Base-by-base conservation (phyloP, 2,113 vertebrate genomes). In the Miniopterus natalensis region DNA sequence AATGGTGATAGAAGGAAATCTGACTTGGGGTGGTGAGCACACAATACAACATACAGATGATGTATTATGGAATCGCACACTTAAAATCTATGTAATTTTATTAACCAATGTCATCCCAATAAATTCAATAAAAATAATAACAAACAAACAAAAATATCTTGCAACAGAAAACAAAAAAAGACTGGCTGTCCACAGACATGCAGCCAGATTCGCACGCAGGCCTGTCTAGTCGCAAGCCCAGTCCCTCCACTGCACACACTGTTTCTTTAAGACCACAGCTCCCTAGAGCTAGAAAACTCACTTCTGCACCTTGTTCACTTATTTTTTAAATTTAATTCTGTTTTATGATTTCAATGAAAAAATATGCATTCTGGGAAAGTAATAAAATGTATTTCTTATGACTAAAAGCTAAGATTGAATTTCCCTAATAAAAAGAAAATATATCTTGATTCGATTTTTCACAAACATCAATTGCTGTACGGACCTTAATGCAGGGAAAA, bases 271-370 rank as follows among this genome's bases (percentile, higher is more conserved):
- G 68, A 61, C 17, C 6, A 20, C 15, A 5, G n/a, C 13, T 61
- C 71, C 31, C 31, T 15, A 49, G 10, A 85, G 29, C 13, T 61
- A 36, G 49, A 61, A 89, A 79, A 95, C 53, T 57, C 25, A 85
- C 42, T 92, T 89, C 61, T 53, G 36, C 40, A 88, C 88, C 87
- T 27, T 53, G 81, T 77, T 74, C 27, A 47, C n/a, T 90, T 87
- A 49, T 63, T 70, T 93, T 74, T 17, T 55, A 42, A 78, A 68
- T 85, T 40, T 83, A 36, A 70, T 87, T 78, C 29, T 71, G 9
- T 73, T 21, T 73, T 63, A 18, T 57, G 1, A 61, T 61, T 84
- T 88, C 40, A 51, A 47, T 93, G 1, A 59, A 78, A 74, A 85
- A 80, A 80, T 65, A 42, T 84, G 6, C 17, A 80, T 84, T 87